Evolutionary conservation across 2,888 invertebrate species (phyloP).

Genomic region (Nowickia ferox): DNA sequence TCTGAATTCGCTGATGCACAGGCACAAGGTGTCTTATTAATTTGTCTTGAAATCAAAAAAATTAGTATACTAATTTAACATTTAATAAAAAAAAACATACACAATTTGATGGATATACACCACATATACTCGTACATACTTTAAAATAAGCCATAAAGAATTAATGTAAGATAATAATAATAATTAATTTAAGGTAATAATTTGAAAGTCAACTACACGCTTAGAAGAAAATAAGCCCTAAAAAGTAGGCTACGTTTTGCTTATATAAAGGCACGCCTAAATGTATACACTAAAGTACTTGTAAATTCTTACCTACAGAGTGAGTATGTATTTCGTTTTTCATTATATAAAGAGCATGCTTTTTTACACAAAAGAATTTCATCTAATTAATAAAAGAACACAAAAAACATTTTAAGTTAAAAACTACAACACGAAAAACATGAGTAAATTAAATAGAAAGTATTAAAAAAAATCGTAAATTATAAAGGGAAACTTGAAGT

Average conservation of each 20-base stretch:
- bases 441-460: constrained; percentile 66
- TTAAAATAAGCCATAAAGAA: no score
- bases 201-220: background rate
- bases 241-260: background rate
- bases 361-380: constrained; percentile 28
- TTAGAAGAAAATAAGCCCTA: background rate
- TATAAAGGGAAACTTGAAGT: constrained; percentile 47
- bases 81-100: no score
- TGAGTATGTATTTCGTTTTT: background rate
- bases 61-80: no score
- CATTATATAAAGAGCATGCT: constrained; percentile 28
- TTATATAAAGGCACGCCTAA: constrained; percentile 28
- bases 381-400: constrained; percentile 21
- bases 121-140: no score
- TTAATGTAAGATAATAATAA: no score
- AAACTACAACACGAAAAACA: constrained; percentile 78
- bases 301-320: background rate
- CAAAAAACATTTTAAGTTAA: constrained; percentile 33
- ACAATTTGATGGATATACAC: no score
- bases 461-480: constrained; percentile 49
- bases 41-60: no score
- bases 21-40: no score
- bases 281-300: background rate
- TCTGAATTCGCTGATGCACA: no score
- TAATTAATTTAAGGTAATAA: no score